Conservation (phyloP, 1,140 invertebrate genomes). For the Zaprionus taronus region DNA sequence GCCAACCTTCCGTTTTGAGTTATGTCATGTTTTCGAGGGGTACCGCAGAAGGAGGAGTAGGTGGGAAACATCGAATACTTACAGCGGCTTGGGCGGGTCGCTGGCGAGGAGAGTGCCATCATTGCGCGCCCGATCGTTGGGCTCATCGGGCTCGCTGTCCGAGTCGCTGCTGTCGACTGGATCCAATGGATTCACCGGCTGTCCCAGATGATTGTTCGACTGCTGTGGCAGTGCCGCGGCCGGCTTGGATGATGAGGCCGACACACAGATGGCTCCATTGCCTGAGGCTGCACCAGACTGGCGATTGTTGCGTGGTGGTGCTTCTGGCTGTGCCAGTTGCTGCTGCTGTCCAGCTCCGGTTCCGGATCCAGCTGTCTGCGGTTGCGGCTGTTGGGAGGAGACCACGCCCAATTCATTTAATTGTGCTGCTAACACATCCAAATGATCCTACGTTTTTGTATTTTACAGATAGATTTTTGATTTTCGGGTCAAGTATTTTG, state of each 20-base stretch:
- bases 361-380: slow-evolving; percentile 66
- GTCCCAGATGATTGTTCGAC: slow-evolving; percentile 81
- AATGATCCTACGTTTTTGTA: slow-evolving; percentile 88
- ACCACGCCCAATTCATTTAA: slow-evolving; percentile 95
- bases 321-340: slow-evolving; percentile 86
- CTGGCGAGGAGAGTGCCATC: slow-evolving; percentile 97
- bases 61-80: slow-evolving; percentile 85
- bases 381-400: slow-evolving; percentile 85
- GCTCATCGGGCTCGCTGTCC: slow-evolving; percentile 88
- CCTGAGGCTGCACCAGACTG: slow-evolving; percentile 77
- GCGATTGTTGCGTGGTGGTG: slow-evolving; percentile 86
- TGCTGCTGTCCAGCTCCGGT: slow-evolving; percentile 61
- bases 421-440: slow-evolving; percentile 96
- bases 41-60: not conserved
- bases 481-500: slow-evolving; percentile 43
- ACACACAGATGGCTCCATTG: slow-evolving; percentile 50
- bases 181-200: slow-evolving; percentile 85
- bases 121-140: slow-evolving; percentile 89
- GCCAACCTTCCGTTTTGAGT: slow-evolving; percentile 65
- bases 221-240: slow-evolving; percentile 69
- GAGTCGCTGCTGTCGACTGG: slow-evolving; percentile 88
- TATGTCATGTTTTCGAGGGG: slow-evolving; percentile 10
- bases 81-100: slow-evolving; percentile 98
- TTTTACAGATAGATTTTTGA: slow-evolving; percentile 70
- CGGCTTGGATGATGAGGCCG: slow-evolving; percentile 68